Conservation (phyloP, 2,797 vertebrate species). For the Gallinago nigripennis region DNA sequence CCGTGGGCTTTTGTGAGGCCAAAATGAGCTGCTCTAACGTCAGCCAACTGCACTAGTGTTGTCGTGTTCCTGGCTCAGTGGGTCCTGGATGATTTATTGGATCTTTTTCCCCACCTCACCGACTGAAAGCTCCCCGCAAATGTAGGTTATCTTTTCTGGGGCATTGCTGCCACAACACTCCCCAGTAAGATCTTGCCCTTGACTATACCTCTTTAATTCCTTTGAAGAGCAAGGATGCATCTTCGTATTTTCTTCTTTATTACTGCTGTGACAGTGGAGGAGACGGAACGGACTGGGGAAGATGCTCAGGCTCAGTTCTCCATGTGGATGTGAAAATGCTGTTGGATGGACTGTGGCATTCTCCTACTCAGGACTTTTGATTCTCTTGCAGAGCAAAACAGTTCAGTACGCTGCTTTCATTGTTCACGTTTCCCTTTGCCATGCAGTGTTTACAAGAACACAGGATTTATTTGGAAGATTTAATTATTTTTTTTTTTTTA, state of each 20-base stretch:
- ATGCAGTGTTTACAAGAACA: background rate
- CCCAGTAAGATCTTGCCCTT: background rate
- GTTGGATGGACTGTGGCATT: background rate
- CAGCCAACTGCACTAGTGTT: background rate
- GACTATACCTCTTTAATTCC: background rate
- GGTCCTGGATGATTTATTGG: background rate
- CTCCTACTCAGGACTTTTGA: background rate
- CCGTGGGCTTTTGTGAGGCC: background rate
- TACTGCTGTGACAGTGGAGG: background rate
- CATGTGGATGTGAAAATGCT: background rate
- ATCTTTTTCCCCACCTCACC: background rate
- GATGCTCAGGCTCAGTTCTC: background rate
- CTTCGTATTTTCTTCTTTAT: background rate
- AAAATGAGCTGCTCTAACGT: background rate
- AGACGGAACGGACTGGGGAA: background rate
- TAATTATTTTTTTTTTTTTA: background rate
- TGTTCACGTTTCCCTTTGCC: background rate
- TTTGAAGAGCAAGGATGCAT: background rate
- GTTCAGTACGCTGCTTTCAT: background rate
- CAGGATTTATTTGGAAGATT: background rate
- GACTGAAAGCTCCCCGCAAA: background rate
- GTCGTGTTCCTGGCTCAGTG: background rate
- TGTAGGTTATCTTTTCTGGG: background rate
- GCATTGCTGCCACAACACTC: background rate
- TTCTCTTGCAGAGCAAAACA: background rate